phyloP scores from a whole-genome alignment of 2,797 vertebrate genomes.

The Crenuchus spilurus region DNA sequence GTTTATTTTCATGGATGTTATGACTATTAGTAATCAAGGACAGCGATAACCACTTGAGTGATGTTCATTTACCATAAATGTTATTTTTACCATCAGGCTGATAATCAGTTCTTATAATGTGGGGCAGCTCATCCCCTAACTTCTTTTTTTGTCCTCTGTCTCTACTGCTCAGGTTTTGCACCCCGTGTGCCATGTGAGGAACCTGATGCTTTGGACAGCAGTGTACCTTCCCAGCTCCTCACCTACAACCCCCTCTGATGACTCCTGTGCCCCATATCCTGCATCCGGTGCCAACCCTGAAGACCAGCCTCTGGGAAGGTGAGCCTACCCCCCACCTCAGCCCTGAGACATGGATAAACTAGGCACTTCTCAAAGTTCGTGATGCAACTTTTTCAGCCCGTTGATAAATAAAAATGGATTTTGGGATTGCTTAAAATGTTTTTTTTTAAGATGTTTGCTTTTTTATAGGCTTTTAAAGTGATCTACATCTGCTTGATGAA shows the following conservation, averaged over 20 bases:
- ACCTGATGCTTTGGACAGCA: constrained; percentile 96
- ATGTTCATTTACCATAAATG: too few relatives aligned
- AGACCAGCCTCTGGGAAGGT: constrained; percentile 92
- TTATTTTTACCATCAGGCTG: too few relatives aligned
- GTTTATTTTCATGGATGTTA: too few relatives aligned
- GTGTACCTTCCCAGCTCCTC: constrained; percentile 96
- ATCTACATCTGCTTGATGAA: too few relatives aligned
- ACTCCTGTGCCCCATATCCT: constrained; percentile 92
- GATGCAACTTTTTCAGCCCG: neutral
- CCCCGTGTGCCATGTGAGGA: constrained; percentile 95
- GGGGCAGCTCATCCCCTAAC: too few relatives aligned
- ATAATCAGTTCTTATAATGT: too few relatives aligned
- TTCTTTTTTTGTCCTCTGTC: neutral
- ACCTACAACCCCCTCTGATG: constrained; percentile 90
- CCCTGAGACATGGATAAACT: neutral
- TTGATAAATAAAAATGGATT: too few relatives aligned
- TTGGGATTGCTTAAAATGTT: too few relatives aligned
- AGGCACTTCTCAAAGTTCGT: neutral
- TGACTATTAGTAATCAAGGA: too few relatives aligned
- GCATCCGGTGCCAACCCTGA: constrained; percentile 85
- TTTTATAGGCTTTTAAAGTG: too few relatives aligned
- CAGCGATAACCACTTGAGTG: too few relatives aligned
- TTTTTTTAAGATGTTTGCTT: neutral
- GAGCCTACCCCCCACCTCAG: constrained; percentile 64
- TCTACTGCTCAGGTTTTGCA: constrained; percentile 85